These are phyloP conservation scores for Eupithecia centaureata DNA, from an alignment of 2,888 invertebrate species.

Conservation along the genomic window DNA sequence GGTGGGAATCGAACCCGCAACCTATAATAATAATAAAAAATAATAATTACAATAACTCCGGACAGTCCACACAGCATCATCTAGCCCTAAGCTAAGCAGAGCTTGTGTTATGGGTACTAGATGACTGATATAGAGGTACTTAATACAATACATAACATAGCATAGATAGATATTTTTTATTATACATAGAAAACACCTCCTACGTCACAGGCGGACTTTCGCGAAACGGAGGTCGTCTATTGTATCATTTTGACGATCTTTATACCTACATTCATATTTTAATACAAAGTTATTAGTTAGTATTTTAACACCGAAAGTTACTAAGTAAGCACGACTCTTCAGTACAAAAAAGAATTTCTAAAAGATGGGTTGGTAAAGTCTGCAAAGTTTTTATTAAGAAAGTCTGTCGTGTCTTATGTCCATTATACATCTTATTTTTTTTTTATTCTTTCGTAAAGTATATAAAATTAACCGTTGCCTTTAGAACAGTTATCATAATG, in stretches of 20 bases:
- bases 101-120: no score
- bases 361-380: slow-evolving; percentile 14
- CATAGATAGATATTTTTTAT: no score
- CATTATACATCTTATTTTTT: not conserved
- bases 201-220: no score
- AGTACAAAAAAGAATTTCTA: not conserved
- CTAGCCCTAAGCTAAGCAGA: no score
- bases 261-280: not conserved
- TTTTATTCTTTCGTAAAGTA: not conserved
- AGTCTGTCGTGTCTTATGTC: not conserved
- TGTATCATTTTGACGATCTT: not conserved
- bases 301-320: slow-evolving; percentile 4
- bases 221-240: no score
- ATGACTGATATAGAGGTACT: no score
- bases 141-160: no score
- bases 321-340: not conserved
- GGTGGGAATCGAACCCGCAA: no score
- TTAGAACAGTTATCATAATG: not conserved
- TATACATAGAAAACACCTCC: no score
- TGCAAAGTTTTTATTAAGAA: slow-evolving; percentile 9
- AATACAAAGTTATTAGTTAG: not conserved
- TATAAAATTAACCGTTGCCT: not conserved
- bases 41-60: no score
- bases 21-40: no score
- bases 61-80: no score